Conservation (phyloP, 2,797 vertebrate species). For the Todus mexicanus region DNA sequence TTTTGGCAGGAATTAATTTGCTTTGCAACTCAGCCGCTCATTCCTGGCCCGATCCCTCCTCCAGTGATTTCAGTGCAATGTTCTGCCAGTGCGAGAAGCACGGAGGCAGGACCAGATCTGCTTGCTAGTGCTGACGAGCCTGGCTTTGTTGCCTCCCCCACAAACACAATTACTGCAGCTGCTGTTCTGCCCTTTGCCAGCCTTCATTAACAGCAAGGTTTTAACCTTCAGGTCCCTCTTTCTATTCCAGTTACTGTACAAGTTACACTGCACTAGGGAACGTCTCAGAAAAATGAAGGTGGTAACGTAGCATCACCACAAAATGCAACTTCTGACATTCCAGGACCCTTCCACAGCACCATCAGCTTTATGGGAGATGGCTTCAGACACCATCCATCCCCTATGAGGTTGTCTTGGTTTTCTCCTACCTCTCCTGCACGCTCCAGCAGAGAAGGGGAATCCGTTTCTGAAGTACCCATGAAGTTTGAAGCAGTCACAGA, state of each 20-base stretch:
- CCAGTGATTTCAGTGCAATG: conserved; percentile 24
- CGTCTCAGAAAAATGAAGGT: neutral
- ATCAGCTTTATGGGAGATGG: neutral
- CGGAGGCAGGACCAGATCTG: conserved; percentile 38
- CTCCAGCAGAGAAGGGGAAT: neutral
- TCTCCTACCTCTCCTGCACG: neutral
- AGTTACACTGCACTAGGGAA: neutral
- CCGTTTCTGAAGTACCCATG: neutral
- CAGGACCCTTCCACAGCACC: neutral
- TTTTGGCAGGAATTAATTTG: conserved; percentile 73
- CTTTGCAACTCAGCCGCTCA: conserved; percentile 73
- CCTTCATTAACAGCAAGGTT: neutral
- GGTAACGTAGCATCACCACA: neutral
- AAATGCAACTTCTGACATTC: neutral
- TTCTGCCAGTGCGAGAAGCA: conserved; percentile 8
- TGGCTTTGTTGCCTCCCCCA: neutral
- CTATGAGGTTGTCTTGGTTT: neutral
- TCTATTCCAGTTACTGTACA: neutral
- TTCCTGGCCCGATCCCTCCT: conserved; percentile 64
- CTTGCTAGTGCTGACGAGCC: neutral
- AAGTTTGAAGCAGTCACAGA: neutral
- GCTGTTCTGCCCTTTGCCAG: neutral
- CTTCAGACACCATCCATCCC: neutral
- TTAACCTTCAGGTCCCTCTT: neutral
- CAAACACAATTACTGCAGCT: neutral